Conservation (phyloP, 2,797 vertebrate species). For the Acipenser transmontanus region DNA sequence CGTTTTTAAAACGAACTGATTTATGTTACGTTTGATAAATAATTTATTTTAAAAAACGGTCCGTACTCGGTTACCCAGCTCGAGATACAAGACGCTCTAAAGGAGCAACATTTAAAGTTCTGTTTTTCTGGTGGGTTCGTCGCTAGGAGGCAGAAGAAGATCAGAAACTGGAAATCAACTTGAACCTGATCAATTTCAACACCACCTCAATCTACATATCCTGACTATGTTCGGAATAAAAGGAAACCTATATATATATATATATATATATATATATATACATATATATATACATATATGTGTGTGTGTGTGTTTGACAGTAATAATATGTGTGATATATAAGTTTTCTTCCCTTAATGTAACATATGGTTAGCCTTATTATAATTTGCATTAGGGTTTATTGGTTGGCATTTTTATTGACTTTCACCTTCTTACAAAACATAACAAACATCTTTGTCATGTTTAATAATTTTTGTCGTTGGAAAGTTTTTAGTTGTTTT, state of each 20-base stretch:
- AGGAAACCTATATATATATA: slow-evolving; percentile 24
- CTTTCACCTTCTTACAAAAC: too few species aligned
- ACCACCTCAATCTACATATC: slow-evolving; percentile 54
- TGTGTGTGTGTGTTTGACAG: too few species aligned
- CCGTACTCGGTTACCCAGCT: slow-evolving; percentile 23
- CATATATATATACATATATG: too few species aligned
- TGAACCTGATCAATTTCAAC: slow-evolving; percentile 77
- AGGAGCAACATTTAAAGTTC: slow-evolving; percentile 13
- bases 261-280: too few species aligned
- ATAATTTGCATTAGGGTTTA: too few species aligned
- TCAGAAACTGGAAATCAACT: slow-evolving; percentile 80
- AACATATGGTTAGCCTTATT: too few species aligned
- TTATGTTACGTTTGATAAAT: slow-evolving; percentile 33
- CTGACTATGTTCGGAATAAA: slow-evolving; percentile 55
- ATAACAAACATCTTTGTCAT: too few species aligned
- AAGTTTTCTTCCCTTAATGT: too few species aligned
- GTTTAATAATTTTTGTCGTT: too few species aligned
- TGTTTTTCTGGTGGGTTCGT: slow-evolving; percentile 43
- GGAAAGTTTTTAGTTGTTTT: too few species aligned
- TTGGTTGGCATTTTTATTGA: too few species aligned
- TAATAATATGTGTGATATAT: too few species aligned
- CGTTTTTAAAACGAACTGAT: neutral
- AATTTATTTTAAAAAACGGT: slow-evolving; percentile 29
- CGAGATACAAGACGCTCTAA: slow-evolving; percentile 19
- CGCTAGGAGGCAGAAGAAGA: slow-evolving; percentile 95